Evolutionary conservation across 2,888 invertebrate species (phyloP).

Genomic region (Spatulosminthurus flaviceps): DNA sequence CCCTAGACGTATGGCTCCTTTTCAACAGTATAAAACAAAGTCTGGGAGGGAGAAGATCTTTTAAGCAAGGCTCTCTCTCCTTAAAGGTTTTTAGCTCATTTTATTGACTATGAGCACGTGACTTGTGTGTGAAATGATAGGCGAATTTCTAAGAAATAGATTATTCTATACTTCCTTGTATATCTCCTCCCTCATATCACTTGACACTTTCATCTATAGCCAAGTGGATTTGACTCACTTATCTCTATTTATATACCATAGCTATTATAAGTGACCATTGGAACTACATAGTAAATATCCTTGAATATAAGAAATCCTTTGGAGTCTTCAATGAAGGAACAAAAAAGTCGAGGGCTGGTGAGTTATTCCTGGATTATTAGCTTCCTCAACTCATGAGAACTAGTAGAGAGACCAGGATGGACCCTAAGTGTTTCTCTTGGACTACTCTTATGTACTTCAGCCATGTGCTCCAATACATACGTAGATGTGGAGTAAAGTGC

Average conservation of each 20-base stretch:
- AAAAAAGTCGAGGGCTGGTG: neutral
- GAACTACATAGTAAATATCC: no score
- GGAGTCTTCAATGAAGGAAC: neutral
- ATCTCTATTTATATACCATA: no score
- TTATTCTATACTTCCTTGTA: neutral
- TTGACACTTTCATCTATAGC: constrained; percentile 1
- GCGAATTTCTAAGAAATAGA: neutral
- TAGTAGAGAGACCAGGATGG: neutral
- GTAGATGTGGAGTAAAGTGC: no score
- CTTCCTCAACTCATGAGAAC: neutral
- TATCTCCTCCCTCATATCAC: neutral
- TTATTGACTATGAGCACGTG: constrained; percentile 9
- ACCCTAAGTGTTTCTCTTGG: no score
- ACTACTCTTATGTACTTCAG: no score
- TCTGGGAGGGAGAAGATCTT: neutral
- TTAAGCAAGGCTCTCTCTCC: neutral
- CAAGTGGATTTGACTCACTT: neutral
- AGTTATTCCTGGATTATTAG: constrained; percentile 6
- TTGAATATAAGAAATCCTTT: no score
- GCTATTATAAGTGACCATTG: no score
- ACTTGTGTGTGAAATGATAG: neutral
- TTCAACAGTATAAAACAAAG: no score
- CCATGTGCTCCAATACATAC: no score
- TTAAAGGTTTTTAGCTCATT: neutral
- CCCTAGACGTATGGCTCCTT: no score